Evolutionary conservation across 1,140 invertebrate species (phyloP), one percentile per base, ranked within the genome.

Genomic region (Phenacoccus solenopsis): DNA sequence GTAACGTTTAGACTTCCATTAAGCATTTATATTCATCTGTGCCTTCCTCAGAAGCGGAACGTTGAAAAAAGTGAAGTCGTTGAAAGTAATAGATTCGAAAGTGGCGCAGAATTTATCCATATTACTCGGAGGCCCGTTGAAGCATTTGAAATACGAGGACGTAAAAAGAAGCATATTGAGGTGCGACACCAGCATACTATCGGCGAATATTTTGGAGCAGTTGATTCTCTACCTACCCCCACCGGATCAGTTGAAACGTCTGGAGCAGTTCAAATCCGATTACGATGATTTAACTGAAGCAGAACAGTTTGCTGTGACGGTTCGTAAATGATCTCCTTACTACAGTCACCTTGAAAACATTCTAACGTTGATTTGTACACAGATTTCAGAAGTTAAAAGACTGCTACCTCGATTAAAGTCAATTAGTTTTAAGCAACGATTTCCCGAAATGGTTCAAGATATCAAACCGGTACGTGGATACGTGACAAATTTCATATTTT

Each of bases 21-120:
- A 24, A 16, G 30, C 27, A 30, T 67, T 22, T n/a, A 27, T 70
- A 68, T 68, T 21, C 61, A 71, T 69, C 30, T 70, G 70, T 16
- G 13, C 20, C 20, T 64, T 35, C 77, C 79, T 70, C 75, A 87
- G 86, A 74, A 81, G 81, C 12, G 83, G 83, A 22, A 84, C 86
- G 1, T 70, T 84, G 69, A 97, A 96, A 78, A 96, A 96, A 79
- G 87, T 88, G 1, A 94, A 96, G 79, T 90, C 95, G 78, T 80
- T 97, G 0, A 91, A 90, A 77, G 93, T 98, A 2, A 79, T 98
- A 3, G 95, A 98, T 80, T 83, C 85, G 4, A 98, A 98, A 81
- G 83, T 91, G 0, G 95, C 94, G 0, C 95, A 98, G 82, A 98
- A 96, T 81, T 85, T 98, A n/a, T 88, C 88, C 13, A 98, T 98